phyloP scores from a whole-genome alignment of 2,113 vertebrate genomes.

The Phylloscopus trochiloides region DNA sequence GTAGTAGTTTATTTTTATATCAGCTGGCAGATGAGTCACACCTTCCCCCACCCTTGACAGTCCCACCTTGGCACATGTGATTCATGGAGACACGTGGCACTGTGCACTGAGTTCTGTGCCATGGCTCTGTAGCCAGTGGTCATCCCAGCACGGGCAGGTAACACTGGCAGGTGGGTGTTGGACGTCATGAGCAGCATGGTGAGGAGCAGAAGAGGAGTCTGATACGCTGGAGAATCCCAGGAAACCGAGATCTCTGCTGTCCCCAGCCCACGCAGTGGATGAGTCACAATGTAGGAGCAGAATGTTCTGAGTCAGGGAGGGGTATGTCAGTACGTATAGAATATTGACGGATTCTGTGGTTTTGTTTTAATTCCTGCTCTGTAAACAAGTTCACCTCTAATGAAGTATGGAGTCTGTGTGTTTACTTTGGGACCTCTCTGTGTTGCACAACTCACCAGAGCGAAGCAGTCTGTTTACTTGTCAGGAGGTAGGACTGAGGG shows the following conservation, averaged over 20 bases:
- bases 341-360: not conserved
- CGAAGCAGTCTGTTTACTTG: slow-evolving; percentile 35
- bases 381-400: slow-evolving; percentile 45
- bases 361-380: not conserved
- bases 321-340: not conserved
- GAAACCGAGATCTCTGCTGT: not conserved
- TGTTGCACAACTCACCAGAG: slow-evolving; percentile 5
- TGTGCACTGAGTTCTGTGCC: accelerated
- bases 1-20: slow-evolving; percentile 40
- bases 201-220: not conserved
- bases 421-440: slow-evolving; percentile 12
- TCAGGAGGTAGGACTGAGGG: not conserved
- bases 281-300: not conserved
- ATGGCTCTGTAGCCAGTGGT: accelerated
- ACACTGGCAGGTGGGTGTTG: not conserved
- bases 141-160: not conserved
- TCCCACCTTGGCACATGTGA: slow-evolving; percentile 1
- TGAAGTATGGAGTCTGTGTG: not conserved
- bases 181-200: accelerated
- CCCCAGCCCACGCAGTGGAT: not conserved
- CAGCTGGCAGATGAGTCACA: slow-evolving; percentile 43
- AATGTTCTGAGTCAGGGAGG: not conserved
- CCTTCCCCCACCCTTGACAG: not conserved
- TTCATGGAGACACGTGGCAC: not conserved
- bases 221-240: not conserved